Conservation (phyloP, 2,797 vertebrate species). For the Gobionotothen gibberifrons region DNA sequence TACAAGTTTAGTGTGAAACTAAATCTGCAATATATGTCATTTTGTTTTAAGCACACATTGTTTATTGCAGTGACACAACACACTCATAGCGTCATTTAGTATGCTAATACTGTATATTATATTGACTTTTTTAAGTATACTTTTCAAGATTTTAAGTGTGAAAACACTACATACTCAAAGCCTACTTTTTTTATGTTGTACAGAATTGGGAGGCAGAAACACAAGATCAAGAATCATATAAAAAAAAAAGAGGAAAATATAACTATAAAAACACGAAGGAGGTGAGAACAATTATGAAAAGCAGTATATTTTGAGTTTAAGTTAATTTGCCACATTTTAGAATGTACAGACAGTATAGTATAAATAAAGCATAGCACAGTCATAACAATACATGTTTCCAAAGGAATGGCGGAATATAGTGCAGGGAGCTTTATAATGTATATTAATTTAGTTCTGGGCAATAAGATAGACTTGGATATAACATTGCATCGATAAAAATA, state of each 20-base stretch:
- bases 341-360: no score
- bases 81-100: background rate
- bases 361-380: no score
- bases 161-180: background rate
- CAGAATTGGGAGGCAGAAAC: background rate
- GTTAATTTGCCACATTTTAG: background rate
- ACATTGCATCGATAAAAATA: background rate
- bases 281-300: background rate
- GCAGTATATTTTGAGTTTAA: background rate
- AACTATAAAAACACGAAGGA: background rate
- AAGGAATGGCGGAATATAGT: background rate
- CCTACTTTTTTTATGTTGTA: background rate
- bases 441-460: no score
- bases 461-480: background rate
- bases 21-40: background rate
- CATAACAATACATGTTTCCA: no score
- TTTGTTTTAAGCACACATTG: background rate
- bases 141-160: background rate
- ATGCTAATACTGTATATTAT: background rate
- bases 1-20: background rate
- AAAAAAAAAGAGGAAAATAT: constrained; percentile 1
- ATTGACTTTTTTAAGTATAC: background rate
- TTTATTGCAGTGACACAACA: background rate
- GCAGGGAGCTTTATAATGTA: background rate
- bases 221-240: background rate